Evolutionary conservation across 2,113 vertebrate species (phyloP).

Genomic region (Ptilonorhynchus violaceus): DNA sequence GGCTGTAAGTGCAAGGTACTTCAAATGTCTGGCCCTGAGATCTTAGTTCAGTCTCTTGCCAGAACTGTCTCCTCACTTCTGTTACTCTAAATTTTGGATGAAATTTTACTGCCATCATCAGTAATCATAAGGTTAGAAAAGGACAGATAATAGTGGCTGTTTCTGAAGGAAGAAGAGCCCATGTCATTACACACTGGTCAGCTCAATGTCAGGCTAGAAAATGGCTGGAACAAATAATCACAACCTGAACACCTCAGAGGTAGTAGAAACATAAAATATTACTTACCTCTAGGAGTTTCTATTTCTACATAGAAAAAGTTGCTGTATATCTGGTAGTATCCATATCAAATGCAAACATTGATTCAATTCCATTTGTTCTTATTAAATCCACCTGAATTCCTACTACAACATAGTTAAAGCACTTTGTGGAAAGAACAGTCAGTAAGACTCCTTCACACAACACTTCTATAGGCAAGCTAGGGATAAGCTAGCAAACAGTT

Average conservation of each 20-base stretch:
- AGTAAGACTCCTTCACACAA: background rate
- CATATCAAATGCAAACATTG: background rate
- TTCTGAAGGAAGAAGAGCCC: background rate
- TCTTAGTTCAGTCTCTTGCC: background rate
- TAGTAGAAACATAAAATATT: background rate
- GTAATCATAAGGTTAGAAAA: background rate
- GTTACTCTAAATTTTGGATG: background rate
- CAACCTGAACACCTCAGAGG: background rate
- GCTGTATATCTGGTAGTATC: background rate
- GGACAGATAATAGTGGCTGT: background rate
- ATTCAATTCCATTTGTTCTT: background rate
- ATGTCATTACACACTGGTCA: background rate
- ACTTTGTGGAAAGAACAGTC: background rate
- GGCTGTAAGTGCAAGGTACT: background rate
- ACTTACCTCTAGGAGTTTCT: background rate
- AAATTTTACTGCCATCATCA: background rate
- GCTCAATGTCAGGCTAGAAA: background rate
- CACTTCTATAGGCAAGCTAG: background rate
- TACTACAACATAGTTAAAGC: background rate
- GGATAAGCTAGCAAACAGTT: background rate
- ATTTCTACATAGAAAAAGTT: background rate
- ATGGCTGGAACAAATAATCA: background rate
- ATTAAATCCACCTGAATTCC: background rate
- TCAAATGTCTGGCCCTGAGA: background rate
- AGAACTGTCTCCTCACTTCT: background rate